Percentiles rank a stretch among this genome's conserved stretches.
Conservation (phyloP, 2,888 invertebrate genomes). For the Cephus pygmeus region DNA sequence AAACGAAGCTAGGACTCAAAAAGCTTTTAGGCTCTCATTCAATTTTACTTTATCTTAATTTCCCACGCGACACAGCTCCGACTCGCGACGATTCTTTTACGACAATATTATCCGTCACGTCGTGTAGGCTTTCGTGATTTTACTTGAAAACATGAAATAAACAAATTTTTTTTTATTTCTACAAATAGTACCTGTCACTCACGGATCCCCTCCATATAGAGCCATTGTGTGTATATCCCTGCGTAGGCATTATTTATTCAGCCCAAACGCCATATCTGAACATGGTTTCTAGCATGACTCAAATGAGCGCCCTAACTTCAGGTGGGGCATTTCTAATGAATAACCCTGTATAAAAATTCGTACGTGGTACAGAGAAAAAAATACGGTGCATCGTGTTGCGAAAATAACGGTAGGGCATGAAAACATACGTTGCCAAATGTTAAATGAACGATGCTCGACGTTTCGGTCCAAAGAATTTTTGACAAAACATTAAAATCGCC, state of each 20-base stretch:
- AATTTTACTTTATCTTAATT: slow-evolving; percentile 17
- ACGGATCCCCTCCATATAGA: background rate
- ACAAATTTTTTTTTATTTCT: background rate
- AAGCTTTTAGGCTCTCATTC: slow-evolving; percentile 9
- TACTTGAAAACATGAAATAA: background rate
- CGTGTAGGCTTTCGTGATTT: background rate
- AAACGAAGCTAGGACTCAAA: background rate
- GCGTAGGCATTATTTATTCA: no score
- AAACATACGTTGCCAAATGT: background rate
- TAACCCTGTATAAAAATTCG: background rate
- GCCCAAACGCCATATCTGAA: no score
- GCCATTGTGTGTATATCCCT: no score
- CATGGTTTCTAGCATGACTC: no score
- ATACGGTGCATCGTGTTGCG: background rate
- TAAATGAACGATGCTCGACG: background rate
- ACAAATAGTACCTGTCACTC: background rate
- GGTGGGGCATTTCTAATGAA: no score
- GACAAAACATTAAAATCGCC: background rate
- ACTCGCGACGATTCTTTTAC: background rate
- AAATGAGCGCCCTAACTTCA: no score
- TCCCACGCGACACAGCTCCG: background rate
- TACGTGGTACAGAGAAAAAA: background rate
- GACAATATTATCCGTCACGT: background rate
- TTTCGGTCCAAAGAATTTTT: background rate
- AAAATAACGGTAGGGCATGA: background rate